A percentile compares a stretch with the other conserved stretches of the same genome.
Conservation (phyloP, 2,113 vertebrate species). For the Anguilla japonica region DNA sequence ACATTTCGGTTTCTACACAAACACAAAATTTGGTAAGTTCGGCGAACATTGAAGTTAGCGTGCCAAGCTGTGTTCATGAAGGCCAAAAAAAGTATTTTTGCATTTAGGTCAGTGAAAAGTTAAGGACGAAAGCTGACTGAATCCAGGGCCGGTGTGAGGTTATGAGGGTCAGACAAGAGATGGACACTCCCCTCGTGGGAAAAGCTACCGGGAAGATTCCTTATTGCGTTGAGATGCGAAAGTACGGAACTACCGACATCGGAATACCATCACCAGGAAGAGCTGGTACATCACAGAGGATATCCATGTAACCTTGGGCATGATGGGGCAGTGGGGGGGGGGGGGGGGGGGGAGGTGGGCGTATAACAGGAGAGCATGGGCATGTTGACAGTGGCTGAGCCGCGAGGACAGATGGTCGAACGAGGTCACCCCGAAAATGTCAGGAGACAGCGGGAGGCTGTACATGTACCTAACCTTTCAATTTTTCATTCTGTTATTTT, state of each 20-base stretch:
- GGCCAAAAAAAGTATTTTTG: too few relatives aligned
- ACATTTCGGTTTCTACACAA: too few relatives aligned
- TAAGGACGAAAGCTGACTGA: too few relatives aligned
- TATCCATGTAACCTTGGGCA: background rate
- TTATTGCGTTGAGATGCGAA: too few relatives aligned
- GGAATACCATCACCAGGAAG: too few relatives aligned
- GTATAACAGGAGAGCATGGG: background rate
- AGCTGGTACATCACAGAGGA: background rate
- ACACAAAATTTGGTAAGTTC: too few relatives aligned
- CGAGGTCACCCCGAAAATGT: background rate
- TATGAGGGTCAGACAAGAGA: background rate
- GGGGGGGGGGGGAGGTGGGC: background rate
- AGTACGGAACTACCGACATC: too few relatives aligned
- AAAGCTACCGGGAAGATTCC: too few relatives aligned
- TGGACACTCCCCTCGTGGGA: too few relatives aligned
- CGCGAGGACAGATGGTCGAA: background rate
- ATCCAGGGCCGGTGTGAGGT: background rate
- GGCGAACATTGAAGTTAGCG: too few relatives aligned
- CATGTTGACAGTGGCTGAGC: background rate
- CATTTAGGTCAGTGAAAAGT: too few relatives aligned
- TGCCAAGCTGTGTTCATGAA: too few relatives aligned
- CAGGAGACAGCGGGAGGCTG: background rate
- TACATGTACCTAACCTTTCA: background rate
- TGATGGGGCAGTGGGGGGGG: background rate
- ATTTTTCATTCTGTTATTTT: background rate